phyloP scores from a whole-genome alignment of 2,888 invertebrate species.

The Tryphoninae sp. region DNA sequence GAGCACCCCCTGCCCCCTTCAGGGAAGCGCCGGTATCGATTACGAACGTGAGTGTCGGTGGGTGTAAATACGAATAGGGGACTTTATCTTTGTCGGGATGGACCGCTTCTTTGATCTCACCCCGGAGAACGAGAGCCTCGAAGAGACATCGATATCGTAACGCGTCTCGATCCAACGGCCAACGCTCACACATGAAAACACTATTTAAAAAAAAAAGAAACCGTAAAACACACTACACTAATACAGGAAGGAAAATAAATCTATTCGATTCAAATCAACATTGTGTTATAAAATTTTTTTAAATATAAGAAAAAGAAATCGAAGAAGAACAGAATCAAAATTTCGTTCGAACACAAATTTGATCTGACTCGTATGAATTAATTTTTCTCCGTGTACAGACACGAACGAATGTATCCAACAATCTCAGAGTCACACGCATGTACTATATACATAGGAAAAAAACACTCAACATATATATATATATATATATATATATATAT shows the following conservation, averaged over 20 bases:
- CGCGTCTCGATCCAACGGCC: slow-evolving; percentile 45
- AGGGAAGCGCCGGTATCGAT: slow-evolving; percentile 61
- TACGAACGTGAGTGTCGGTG: slow-evolving; percentile 61
- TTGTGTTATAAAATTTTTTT: no score
- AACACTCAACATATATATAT: slow-evolving; percentile 6
- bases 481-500: not conserved
- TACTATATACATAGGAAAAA: not conserved
- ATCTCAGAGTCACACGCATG: slow-evolving; percentile 40
- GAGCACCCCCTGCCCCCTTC: not conserved
- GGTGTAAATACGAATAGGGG: slow-evolving; percentile 60
- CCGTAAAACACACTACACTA: slow-evolving; percentile 28
- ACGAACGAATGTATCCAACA: slow-evolving; percentile 25
- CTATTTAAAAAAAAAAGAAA: slow-evolving; percentile 21
- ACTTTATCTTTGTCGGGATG: slow-evolving; percentile 60
- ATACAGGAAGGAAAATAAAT: slow-evolving; percentile 8
- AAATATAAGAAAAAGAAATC: not conserved
- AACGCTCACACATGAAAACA: slow-evolving; percentile 38
- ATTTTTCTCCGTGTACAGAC: slow-evolving; percentile 2
- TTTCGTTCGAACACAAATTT: not conserved
- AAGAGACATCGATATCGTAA: slow-evolving; percentile 63
- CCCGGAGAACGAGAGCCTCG: slow-evolving; percentile 43
- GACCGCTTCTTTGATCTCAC: slow-evolving; percentile 61
- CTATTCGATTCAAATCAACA: slow-evolving; percentile 1
- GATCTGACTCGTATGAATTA: not conserved
- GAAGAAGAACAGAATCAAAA: not conserved